Evolutionary conservation across 2,888 invertebrate genomes (phyloP).

Genomic region (Polydrusus cervinus): DNA sequence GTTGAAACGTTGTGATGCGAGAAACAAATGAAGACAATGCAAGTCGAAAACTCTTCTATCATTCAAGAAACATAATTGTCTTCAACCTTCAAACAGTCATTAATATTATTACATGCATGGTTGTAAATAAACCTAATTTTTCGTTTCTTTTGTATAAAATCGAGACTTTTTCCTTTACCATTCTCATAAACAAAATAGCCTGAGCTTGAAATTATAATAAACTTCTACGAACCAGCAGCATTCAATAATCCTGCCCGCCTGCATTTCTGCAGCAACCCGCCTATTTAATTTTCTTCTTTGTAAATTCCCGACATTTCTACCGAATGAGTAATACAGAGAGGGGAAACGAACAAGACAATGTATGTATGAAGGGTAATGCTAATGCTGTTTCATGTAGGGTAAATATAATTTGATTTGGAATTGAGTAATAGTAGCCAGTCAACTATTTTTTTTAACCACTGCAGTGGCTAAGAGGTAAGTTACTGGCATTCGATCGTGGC

Average conservation of each 20-base stretch:
- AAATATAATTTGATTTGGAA: conserved; percentile 15
- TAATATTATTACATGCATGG: too few species aligned
- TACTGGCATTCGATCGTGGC: too few species aligned
- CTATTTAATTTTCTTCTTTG: conserved; percentile 38
- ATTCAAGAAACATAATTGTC: too few species aligned
- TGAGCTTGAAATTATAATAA: conserved; percentile 24
- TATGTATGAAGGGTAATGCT: conserved; percentile 29
- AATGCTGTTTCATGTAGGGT: conserved; percentile 32
- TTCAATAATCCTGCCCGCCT: conserved; percentile 31
- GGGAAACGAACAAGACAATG: conserved; percentile 5
- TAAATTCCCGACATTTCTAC: conserved; percentile 39
- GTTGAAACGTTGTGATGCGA: too few species aligned
- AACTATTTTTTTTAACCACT: too few species aligned
- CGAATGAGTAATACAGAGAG: conserved; percentile 47
- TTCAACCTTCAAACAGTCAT: too few species aligned
- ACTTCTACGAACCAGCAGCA: conserved; percentile 39
- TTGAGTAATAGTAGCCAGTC: not conserved
- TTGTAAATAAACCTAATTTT: too few species aligned
- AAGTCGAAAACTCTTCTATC: too few species aligned
- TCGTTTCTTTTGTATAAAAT: too few species aligned
- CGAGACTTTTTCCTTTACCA: too few species aligned
- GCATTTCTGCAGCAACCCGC: conserved; percentile 34
- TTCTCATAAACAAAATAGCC: conserved; percentile 10
- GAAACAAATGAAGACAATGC: too few species aligned
- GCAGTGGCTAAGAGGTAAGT: too few species aligned